phyloP scores from a whole-genome alignment of 1,140 invertebrate genomes.

The Leptopilina clavipes region DNA sequence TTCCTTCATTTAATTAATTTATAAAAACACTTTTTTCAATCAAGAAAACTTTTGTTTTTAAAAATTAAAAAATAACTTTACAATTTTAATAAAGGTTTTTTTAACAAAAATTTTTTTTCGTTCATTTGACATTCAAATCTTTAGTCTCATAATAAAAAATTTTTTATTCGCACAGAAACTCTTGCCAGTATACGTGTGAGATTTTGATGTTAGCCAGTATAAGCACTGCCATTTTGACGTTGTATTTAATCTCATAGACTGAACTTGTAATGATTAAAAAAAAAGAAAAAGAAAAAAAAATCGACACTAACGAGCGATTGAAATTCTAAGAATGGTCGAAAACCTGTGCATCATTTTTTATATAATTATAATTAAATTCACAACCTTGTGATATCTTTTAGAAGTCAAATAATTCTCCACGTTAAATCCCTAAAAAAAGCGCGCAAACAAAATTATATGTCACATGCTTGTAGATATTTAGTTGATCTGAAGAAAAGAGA shows the following conservation, averaged over 20 bases:
- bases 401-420: slow-evolving; percentile 35
- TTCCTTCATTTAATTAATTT: neutral
- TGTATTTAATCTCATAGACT: slow-evolving; percentile 64
- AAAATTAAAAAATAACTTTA: no score
- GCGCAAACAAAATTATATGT: neutral
- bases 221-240: slow-evolving; percentile 55
- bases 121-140: no score
- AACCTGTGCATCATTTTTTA: slow-evolving; percentile 38
- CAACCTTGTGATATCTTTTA: slow-evolving; percentile 54
- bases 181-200: slow-evolving; percentile 20
- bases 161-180: slow-evolving; percentile 34
- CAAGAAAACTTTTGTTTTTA: no score
- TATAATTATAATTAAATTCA: slow-evolving; percentile 42
- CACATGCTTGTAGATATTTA: slow-evolving; percentile 6
- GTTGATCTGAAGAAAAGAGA: no score
- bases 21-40: no score
- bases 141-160: slow-evolving; percentile 30
- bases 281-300: neutral
- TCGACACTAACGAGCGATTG: slow-evolving; percentile 25
- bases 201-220: slow-evolving; percentile 39
- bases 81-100: no score
- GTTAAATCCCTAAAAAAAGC: neutral
- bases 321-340: slow-evolving; percentile 35
- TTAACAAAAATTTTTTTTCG: no score
- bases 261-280: slow-evolving; percentile 54